These are phyloP conservation scores for Podarcis siculus DNA, from an alignment of 2,797 vertebrate genomes.

Conservation along the genomic window DNA sequence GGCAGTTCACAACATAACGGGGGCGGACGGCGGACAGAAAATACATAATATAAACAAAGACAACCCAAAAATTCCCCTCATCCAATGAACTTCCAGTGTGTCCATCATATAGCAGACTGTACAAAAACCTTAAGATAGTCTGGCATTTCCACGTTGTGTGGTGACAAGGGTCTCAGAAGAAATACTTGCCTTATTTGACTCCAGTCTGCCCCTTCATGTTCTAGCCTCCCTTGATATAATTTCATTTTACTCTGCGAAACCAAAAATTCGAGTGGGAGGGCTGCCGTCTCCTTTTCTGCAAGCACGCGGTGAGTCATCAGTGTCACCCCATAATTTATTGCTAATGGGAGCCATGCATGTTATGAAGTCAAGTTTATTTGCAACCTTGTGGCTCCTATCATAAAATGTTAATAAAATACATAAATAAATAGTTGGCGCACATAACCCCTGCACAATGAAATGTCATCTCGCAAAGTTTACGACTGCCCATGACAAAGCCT, in stretches of 20 bases:
- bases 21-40: too few relatives aligned
- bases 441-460: conserved; percentile 11
- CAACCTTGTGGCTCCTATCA: conserved; percentile 28
- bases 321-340: not conserved
- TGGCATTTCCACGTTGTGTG: not conserved
- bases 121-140: not conserved
- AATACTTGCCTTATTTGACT: not conserved
- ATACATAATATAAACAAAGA: too few relatives aligned
- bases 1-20: too few relatives aligned
- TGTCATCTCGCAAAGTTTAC: conserved; percentile 28
- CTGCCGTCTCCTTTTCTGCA: not conserved
- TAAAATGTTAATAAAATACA: conserved; percentile 30
- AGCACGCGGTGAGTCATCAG: not conserved
- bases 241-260: not conserved
- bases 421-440: conserved; percentile 38
- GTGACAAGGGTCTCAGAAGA: not conserved
- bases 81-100: not conserved
- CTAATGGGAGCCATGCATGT: not conserved
- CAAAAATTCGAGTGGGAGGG: not conserved
- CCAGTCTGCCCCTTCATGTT: not conserved
- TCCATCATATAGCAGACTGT: not conserved
- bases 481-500: conserved; percentile 24
- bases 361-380: conserved; percentile 30
- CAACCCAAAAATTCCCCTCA: not conserved
- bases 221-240: not conserved